Evolutionary conservation across 2,113 vertebrate species (phyloP), one percentile per base, ranked within the genome.

Genomic region (Apodemus sylvaticus): DNA sequence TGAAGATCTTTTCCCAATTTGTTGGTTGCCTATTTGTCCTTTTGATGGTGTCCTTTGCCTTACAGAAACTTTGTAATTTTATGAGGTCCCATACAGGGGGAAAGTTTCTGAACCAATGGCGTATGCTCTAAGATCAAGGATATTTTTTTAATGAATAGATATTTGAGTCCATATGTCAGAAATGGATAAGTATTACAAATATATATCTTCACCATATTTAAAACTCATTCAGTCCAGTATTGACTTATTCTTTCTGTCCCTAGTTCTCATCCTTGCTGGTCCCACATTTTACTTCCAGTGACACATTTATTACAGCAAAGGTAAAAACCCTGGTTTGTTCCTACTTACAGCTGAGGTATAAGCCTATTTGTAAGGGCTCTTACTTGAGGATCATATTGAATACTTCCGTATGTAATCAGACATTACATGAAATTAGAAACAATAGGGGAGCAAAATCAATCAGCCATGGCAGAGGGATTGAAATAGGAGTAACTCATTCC

Each of bases 401-500:
- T 94, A 45, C 89, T 91, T 96, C 95, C 96, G 74, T 95, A 94
- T 95, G 93, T 97, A 64, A 96, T 96, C 91, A 95, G 95, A 98
- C 94, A 96, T 97, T 97, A 91, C 64, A 96, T 51, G 94, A 94
- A 98, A 98, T 98, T 97, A 98, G 97, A 96, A 97, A 97, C 97
- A 98, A 98, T 89, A 97, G 94, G 96, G 94, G 97, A 96, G 96
- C 62, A 94, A 96, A 98, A 97, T 98, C 98, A 98, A 98, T 98
- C 98, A 98, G 96, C 97, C 95, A 89, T 96, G 97, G 97, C 60
- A 48, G 98, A 97, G 94, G 97, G 97, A 97, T 89, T 97, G 97
- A 98, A 95, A 98, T 96, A 96, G 98, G 97, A 97, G 97, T 97
- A 97, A 97, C 96, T 98, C 97, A 98, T 98, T 98, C 97, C 94